Base-by-base conservation (phyloP, 2,113 vertebrate genomes). In the Condylura cristata region DNA sequence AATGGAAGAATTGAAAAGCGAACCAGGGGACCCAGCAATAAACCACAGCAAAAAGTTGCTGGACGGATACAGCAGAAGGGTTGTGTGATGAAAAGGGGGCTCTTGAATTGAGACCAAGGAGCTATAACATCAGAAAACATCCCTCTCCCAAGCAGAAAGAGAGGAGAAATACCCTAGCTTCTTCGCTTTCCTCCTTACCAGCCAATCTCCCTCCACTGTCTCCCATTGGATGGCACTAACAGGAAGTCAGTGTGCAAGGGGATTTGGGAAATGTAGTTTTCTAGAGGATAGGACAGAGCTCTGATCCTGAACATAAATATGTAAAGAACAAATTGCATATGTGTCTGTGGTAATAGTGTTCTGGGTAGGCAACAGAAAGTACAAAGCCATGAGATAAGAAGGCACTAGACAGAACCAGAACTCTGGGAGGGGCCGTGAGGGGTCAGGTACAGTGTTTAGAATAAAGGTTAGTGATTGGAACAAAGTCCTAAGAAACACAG, bases 241-340 rank as follows among this genome's bases (percentile, higher is more conserved):
- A 74, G 89, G 74, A 93, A 70, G 84, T 48, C 75, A 39, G 37
- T 56, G 28, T 48, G 65, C 71, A 86, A 53, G 63, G 81, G 26
- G 44, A 16, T 11, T 72, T 89, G 91, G 93, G 96, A 94, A 90
- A 61, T 88, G 78, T n/a, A 88, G 72, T 87, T 95, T 93, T 68
- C 78, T 65, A 18, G 65, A 86, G 46, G 44, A 80, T 30, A 34
- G 6, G 58, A n/a, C 28, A 75, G 72, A 61, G 46, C 48, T 51
- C n/a, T n/a, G n/a, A n/a, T 48, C 46, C 46, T 56, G 5, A 18
- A 68, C 24, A n/a, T 8, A n/a, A 60, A 75, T 60, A 41, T 74
- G 74, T 44, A 63, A 68, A 34, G 30, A 74, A 14, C 37, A 26
- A 61, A 61, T 14, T 13, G 1, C 8, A 1, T 14, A 44, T 61